Evolutionary conservation across 2,113 vertebrate genomes (phyloP).

Genomic region (Anguilla japonica): DNA sequence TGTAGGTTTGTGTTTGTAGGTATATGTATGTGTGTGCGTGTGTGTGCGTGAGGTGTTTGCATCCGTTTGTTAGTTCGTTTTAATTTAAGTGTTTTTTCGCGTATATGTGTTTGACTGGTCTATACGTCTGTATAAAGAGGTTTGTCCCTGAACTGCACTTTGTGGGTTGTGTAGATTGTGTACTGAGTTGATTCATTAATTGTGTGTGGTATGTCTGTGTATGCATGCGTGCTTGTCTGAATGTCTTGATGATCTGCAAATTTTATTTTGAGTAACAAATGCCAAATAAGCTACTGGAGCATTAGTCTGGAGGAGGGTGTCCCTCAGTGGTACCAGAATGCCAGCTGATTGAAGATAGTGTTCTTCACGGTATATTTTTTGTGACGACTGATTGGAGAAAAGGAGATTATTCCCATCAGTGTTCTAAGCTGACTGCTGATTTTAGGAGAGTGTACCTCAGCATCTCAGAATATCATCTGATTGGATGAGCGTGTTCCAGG

Average conservation of each 20-base stretch:
- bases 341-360: too few relatives aligned
- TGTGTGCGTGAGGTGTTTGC: not conserved
- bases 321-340: not conserved
- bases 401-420: too few relatives aligned
- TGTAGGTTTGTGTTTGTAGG: constrained; percentile 7
- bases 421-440: not conserved
- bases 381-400: too few relatives aligned
- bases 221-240: constrained; percentile 4
- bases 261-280: not conserved
- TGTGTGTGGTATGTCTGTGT: not conserved
- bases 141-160: not conserved
- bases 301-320: not conserved
- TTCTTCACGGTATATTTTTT: too few relatives aligned
- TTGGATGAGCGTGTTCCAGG: not conserved
- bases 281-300: not conserved
- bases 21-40: constrained; percentile 39
- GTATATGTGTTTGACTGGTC: constrained; percentile 2
- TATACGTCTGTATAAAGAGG: not conserved
- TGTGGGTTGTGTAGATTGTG: constrained; percentile 11
- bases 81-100: not conserved
- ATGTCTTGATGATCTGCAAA: not conserved
- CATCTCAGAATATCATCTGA: not conserved
- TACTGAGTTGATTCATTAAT: not conserved
- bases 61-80: not conserved
- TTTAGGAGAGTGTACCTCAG: not conserved